Base-by-base conservation (phyloP, 2,113 vertebrate genomes). In the Apodemus speciosus region DNA sequence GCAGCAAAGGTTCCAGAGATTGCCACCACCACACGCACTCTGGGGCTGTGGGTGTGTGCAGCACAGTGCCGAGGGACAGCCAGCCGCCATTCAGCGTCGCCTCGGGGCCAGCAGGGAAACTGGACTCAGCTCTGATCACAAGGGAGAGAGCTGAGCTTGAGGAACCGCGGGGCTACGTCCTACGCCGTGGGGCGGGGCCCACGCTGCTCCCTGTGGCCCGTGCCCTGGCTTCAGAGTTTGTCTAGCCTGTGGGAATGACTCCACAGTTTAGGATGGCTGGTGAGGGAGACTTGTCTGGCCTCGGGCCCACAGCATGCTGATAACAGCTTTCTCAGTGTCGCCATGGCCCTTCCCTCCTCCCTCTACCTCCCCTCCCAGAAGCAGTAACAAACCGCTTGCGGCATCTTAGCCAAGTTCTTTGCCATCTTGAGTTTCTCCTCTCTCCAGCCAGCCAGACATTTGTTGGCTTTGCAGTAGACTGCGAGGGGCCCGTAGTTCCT, bases 71-170 rank as follows among this genome's bases (percentile, higher is more conserved):
- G 60, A 62, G 56, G 56, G 43, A 30, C 30, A 30, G 32, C 23
- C 32, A 32, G 43, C 14, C 10, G 18, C 14, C 14, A 8, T 27
- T 40, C 14, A 1, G n/a, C 5, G 18, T 58, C 20, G 0, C 11
- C 72, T 49, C 15, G 9, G 27, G 35, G 16, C 76, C 77, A 49
- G 8, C 40, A 73, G 69, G 56, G 16, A 53, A 38, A 38, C 3
- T 16, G 21, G 49, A 25, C 40, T 9, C 21, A 40, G 51, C 62
- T 84, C 30, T 40, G 20, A 95, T 51, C 51, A 64, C 7, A 0
- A 40, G 27, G 27, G 21, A 62, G 32, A 15, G 14, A 79, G 18
- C 40, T 9, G 80, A 40, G 25, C 35, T 77, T 9, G 8, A 2
- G 40, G 21, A 10, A 8, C 35, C n/a, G 0, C 20, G 35, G 32